These are phyloP conservation scores for Petromus typicus DNA, from an alignment of 2,113 vertebrate genomes.

Conservation along the genomic window DNA sequence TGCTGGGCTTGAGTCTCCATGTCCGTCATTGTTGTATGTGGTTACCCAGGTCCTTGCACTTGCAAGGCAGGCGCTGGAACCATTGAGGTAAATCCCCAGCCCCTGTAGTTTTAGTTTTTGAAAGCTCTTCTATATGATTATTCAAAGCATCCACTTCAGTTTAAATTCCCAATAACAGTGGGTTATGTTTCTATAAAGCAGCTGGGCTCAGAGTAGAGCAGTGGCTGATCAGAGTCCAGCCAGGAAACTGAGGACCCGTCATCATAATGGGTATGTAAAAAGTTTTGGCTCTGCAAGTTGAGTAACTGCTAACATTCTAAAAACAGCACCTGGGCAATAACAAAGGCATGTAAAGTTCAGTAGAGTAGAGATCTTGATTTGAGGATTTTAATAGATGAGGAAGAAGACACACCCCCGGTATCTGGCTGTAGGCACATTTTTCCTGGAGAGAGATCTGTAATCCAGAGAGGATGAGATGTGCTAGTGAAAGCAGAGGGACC, in stretches of 20 bases:
- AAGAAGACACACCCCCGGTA: background rate
- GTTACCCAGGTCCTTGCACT: too few species aligned
- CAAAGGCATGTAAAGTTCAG: background rate
- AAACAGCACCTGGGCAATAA: too few species aligned
- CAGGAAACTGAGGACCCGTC: too few species aligned
- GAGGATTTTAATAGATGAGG: background rate
- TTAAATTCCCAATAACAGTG: background rate
- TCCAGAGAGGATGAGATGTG: background rate
- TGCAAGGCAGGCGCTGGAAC: too few species aligned
- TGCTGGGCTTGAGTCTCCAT: too few species aligned
- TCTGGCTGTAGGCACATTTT: background rate
- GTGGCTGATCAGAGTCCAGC: fast-evolving
- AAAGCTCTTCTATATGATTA: background rate
- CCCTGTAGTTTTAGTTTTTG: background rate
- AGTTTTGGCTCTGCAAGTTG: background rate
- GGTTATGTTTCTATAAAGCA: background rate
- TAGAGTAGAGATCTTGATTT: background rate
- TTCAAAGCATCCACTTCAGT: background rate
- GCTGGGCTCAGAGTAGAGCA: background rate
- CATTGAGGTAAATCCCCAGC: too few species aligned
- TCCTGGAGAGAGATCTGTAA: background rate
- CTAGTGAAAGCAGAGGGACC: background rate
- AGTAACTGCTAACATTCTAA: background rate
- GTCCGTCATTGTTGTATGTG: too few species aligned
- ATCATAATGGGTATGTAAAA: background rate